Percentiles rank a stretch among this genome's conserved stretches.
These are phyloP conservation scores for Cheilosia scutellata DNA, from an alignment of 2,888 invertebrate species.

Conservation along the genomic window DNA sequence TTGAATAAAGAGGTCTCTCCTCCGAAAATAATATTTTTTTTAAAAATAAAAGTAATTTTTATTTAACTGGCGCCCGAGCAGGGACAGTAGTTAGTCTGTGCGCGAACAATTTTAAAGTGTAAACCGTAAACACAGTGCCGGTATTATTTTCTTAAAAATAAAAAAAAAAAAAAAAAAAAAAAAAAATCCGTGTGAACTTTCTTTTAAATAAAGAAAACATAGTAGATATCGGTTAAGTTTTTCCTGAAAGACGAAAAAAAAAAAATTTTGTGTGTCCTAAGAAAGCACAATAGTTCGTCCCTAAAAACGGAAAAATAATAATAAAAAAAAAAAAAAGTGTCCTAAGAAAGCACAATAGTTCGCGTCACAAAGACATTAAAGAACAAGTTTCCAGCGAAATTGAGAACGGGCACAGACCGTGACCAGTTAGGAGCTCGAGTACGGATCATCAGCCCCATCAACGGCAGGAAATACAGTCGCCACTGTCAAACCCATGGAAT, in stretches of 20 bases:
- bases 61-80: neutral
- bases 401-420: neutral
- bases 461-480: conserved; percentile 1
- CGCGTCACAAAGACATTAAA: no score
- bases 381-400: no score
- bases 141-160: no score
- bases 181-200: neutral
- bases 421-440: neutral
- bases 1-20: no score
- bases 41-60: neutral
- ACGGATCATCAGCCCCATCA: conserved; percentile 1
- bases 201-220: neutral
- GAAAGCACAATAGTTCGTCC: neutral
- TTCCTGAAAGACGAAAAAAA: no score
- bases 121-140: neutral
- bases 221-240: neutral
- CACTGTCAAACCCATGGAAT: neutral
- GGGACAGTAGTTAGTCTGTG: neutral
- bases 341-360: no score
- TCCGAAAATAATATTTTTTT: no score
- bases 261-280: no score
- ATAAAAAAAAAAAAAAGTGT: no score
- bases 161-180: neutral
- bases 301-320: no score
- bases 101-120: neutral